Base-by-base conservation (phyloP, 2,888 invertebrate species). In the Pseudoips prasinana region DNA sequence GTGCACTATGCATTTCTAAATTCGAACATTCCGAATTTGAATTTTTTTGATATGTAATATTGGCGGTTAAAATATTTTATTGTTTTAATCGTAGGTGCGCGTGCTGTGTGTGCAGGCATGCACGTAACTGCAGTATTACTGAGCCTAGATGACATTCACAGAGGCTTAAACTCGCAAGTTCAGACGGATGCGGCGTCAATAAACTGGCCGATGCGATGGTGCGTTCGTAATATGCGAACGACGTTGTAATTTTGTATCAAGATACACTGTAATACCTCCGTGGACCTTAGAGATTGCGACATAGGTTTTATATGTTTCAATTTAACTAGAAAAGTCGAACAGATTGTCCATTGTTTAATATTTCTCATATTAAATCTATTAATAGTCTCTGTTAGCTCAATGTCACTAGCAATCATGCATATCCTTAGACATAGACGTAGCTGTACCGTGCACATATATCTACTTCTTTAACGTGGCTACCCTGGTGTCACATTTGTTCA, bases 111-210 rank as follows among this genome's bases (percentile, higher is more conserved):
- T 81, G 81, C 77, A 71, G 65, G 68, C 84, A 68, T 66, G 71
- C 71, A 73, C 72, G 68, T 72, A 59, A 80, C 76, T 73, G 78
- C 77, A 73, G 52, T 71, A 65, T 73, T 72, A 85, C 83, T 85
- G 86, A 79, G 77, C 54, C 80, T 82, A 80, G 84, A 77, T 85
- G 86, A 85, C 86, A 86, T 86, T 86, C 85, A 68, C 83, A 67
- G 64, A 72, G 76, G 75, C 81, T 79, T 74, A 74, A 72, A 73
- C 78, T 74, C 57, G 45, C 84, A 87, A 85, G 85, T 86, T 83
- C 84, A 85, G 66, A 63, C 73, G 73, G 72, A 74, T 74, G 71
- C 73, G 69, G 72, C 82, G 80, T 78, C 81, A 80, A 79, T 75
- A 80, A 74, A 76, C 80, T 75, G 71, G 51, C 67, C 73, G 71